Evolutionary conservation across 2,797 vertebrate genomes (phyloP), one percentile per base, ranked within the genome.

Genomic region (Liasis olivaceus): DNA sequence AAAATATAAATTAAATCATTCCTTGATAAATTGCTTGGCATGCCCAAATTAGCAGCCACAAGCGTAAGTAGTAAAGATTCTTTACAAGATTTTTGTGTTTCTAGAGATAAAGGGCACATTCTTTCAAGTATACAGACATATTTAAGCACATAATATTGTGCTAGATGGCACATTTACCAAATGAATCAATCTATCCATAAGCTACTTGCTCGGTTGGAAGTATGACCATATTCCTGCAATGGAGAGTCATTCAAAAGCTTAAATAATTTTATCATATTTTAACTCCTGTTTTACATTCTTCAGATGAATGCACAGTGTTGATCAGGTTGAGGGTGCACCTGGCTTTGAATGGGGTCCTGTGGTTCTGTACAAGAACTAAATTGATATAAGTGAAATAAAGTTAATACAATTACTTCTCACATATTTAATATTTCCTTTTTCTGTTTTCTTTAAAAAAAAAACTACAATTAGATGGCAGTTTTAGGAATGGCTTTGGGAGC

Each of bases 41-140:
- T 93, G 54, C 90, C 88, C 72, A 92, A 95, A 87, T 96, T 96
- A 88, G 90, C 94, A 93, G 92, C 93, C 63, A 95, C 95, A 93
- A 93, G 91, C 77, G 89, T 95, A 91, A 95, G 95, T 94, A 63
- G 58, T 87, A 88, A 11, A 72, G 69, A n/a, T 92, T 95, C 84
- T 94, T 47, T 92, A 54, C 63, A 93, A 81, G 1, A 2, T 85
- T 5, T 94, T 94, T 92, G 91, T 87, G 84, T 42, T 93, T 94
- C 81, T 63, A 66, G 91, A 91, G 91, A 89, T 59, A 54, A 13
- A 58, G 17, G 36, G 4, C 88, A 9, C 92, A 63, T 88, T 24
- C 60, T 42, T 47, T 66, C 24, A 90, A 93, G 24, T n/a, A 11
- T 28, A 24, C 85, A 20, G 3, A 60, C 17, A 20, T 42, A 6